Evolutionary conservation across 2,113 vertebrate species (phyloP).

Genomic region (Argyrosomus japonicus): DNA sequence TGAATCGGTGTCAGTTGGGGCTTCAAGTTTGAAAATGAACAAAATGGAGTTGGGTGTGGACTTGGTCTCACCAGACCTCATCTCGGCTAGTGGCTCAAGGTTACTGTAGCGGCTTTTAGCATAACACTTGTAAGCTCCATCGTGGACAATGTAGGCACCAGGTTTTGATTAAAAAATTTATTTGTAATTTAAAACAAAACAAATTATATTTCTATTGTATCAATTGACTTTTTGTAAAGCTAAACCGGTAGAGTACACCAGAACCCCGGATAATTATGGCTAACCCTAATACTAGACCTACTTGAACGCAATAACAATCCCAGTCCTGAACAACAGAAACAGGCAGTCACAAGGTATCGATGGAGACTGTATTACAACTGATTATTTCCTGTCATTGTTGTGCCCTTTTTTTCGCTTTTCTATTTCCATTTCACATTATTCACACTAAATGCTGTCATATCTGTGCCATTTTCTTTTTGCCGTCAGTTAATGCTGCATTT

Average conservation of each 20-base stretch:
- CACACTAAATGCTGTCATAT: neutral
- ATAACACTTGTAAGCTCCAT: too few species aligned
- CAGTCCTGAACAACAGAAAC: neutral
- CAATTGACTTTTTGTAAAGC: too few species aligned
- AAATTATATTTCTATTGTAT: too few species aligned
- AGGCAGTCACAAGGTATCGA: neutral
- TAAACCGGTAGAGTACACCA: neutral
- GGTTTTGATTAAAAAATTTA: too few species aligned
- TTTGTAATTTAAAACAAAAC: too few species aligned
- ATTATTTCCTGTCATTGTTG: neutral
- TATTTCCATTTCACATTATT: neutral
- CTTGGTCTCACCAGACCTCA: too few species aligned
- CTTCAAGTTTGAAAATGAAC: too few species aligned
- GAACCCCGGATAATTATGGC: neutral
- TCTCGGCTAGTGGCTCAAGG: too few species aligned
- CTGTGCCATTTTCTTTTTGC: neutral
- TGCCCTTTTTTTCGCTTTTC: neutral
- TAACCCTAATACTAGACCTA: neutral
- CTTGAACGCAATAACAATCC: neutral
- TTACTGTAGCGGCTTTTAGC: too few species aligned
- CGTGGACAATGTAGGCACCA: too few species aligned
- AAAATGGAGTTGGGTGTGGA: too few species aligned
- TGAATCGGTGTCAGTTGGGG: too few species aligned
- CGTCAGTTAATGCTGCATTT: slow-evolving; percentile 12
- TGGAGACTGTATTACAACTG: neutral